Evolutionary conservation across 2,888 invertebrate genomes (phyloP).

Genomic region (Tanytarsus gracilentus): DNA sequence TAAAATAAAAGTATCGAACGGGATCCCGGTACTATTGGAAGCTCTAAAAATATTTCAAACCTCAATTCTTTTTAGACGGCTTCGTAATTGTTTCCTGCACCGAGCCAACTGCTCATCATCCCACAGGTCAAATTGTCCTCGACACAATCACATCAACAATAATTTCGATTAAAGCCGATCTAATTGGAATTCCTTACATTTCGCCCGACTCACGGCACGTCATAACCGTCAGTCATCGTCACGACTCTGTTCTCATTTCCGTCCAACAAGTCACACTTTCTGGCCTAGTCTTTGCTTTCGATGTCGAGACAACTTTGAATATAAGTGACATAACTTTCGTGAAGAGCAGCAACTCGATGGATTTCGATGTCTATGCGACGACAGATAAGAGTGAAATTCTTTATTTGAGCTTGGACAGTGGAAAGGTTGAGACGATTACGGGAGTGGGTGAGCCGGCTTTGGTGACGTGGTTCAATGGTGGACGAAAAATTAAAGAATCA

Average conservation of each 20-base stretch:
- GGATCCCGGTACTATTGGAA: too few relatives aligned
- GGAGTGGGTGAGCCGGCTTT: conserved; percentile 19
- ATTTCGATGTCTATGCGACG: conserved; percentile 64
- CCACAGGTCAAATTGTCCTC: conserved; percentile 57
- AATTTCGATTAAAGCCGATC: conserved; percentile 51
- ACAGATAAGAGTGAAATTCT: conserved; percentile 63
- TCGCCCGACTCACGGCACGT: conserved; percentile 62
- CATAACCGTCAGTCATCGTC: conserved; percentile 54
- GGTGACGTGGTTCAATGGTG: conserved; percentile 21
- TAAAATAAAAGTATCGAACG: too few relatives aligned
- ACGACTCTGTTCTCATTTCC: conserved; percentile 48
- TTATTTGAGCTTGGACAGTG: conserved; percentile 58
- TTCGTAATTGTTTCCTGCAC: conserved; percentile 61
- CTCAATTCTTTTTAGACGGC: conserved; percentile 48
- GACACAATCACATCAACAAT: conserved; percentile 66
- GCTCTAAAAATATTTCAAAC: neutral
- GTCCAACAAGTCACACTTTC: conserved; percentile 54
- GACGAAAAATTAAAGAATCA: conserved; percentile 20
- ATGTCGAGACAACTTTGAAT: conserved; percentile 64
- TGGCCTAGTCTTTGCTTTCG: conserved; percentile 60
- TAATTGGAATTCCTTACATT: conserved; percentile 56
- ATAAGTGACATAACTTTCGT: conserved; percentile 64
- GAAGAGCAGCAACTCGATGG: conserved; percentile 59
- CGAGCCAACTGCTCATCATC: conserved; percentile 54
- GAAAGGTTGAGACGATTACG: conserved; percentile 37